These are phyloP conservation scores for Cephus runcator DNA, from an alignment of 2,888 invertebrate genomes.

Conservation along the genomic window DNA sequence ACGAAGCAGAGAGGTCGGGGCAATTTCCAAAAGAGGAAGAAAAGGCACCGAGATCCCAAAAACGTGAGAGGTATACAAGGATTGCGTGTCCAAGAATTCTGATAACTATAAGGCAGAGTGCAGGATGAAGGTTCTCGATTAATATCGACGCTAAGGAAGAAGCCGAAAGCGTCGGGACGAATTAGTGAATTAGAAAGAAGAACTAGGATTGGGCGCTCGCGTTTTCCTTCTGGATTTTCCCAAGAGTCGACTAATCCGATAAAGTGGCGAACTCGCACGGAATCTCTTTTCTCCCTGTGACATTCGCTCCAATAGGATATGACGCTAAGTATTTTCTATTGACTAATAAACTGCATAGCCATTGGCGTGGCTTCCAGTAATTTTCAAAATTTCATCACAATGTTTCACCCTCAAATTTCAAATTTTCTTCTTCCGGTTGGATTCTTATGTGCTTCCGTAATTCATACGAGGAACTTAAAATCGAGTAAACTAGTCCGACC, in stretches of 20 bases:
- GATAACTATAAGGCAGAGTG: too few relatives aligned
- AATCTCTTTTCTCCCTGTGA: constrained; percentile 40
- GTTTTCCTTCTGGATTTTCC: constrained; percentile 30
- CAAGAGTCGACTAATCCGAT: constrained; percentile 52
- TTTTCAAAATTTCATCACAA: too few relatives aligned
- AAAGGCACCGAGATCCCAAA: not conserved
- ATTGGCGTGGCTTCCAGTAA: too few relatives aligned
- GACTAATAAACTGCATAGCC: constrained; percentile 48
- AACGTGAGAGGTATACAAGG: too few relatives aligned
- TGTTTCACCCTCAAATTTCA: constrained; percentile 4
- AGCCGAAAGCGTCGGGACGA: constrained; percentile 36
- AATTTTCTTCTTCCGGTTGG: constrained; percentile 21
- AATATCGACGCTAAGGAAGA: constrained; percentile 35
- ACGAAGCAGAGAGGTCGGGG: too few relatives aligned
- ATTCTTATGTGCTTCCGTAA: not conserved
- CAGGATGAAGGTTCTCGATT: constrained; percentile 18
- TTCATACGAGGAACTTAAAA: too few relatives aligned
- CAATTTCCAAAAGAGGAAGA: too few relatives aligned
- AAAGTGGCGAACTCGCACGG: constrained; percentile 55
- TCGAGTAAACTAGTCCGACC: too few relatives aligned
- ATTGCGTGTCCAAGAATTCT: too few relatives aligned
- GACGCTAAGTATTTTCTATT: constrained; percentile 48
- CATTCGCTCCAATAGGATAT: constrained; percentile 46
- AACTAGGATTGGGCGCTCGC: constrained; percentile 32
- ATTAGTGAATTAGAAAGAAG: constrained; percentile 50